A percentile compares a stretch with the other conserved stretches of the same genome.
Conservation (phyloP, 2,113 vertebrate genomes). For the Bostrychus sinensis region DNA sequence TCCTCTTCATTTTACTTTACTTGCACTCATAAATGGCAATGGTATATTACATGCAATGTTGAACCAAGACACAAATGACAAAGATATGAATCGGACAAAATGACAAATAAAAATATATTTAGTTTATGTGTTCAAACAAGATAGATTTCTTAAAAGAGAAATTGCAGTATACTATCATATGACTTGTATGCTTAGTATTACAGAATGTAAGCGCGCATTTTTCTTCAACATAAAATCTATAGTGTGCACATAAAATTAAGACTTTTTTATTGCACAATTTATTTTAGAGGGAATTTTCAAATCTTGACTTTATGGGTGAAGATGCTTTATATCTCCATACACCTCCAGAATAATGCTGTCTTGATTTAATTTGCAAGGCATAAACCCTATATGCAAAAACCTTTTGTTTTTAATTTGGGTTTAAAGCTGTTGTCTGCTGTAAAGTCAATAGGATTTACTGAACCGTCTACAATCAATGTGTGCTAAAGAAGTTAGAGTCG, state of each 20-base stretch:
- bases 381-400: constrained; percentile 24
- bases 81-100: constrained; percentile 48
- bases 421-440: constrained; percentile 3
- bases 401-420: constrained; percentile 14
- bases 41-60: constrained; percentile 54
- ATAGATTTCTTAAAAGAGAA: constrained; percentile 29
- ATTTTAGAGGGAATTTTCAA: constrained; percentile 14
- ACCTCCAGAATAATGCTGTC: neutral
- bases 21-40: constrained; percentile 43
- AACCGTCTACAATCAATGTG: neutral
- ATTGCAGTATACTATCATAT: constrained; percentile 15
- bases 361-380: constrained; percentile 9
- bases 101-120: constrained; percentile 26
- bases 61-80: constrained; percentile 39
- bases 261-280: constrained; percentile 2
- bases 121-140: too few species aligned
- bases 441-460: constrained; percentile 4
- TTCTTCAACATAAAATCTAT: constrained; percentile 12
- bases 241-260: constrained; percentile 29
- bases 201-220: neutral
- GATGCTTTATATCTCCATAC: constrained; percentile 22
- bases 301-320: constrained; percentile 3
- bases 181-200: neutral
- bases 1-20: constrained; percentile 62
- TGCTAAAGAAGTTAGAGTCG: neutral